A percentile compares a stretch with the other conserved stretches of the same genome.
Evolutionary conservation across 2,888 invertebrate genomes (phyloP).

Genomic region (Physocephala rufipes): DNA sequence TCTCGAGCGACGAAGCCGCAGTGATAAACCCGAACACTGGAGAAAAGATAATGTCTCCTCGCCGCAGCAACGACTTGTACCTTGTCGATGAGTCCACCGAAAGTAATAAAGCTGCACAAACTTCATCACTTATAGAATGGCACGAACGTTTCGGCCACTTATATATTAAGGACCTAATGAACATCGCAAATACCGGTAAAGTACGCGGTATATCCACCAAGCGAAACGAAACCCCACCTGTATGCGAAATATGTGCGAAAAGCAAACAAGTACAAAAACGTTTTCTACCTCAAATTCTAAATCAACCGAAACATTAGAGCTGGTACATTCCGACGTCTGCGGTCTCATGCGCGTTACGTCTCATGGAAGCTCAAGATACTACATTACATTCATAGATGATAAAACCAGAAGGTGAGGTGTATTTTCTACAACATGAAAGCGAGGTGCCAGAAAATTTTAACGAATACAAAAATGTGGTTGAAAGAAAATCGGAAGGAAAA

Average conservation of each 20-base stretch:
- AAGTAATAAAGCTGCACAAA: constrained; percentile 8
- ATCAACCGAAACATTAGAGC: constrained; percentile 17
- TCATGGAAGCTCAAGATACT: constrained; percentile 20
- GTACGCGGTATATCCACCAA: neutral
- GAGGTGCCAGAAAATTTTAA: constrained; percentile 43
- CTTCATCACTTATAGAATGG: constrained; percentile 1
- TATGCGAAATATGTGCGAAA: constrained; percentile 18
- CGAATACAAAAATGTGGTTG: constrained; percentile 45
- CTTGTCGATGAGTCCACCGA: neutral
- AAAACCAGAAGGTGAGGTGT: constrained; percentile 36
- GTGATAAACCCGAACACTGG: constrained; percentile 18
- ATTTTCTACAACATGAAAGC: constrained; percentile 36
- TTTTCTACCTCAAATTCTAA: constrained; percentile 24
- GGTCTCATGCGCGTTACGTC: constrained; percentile 20
- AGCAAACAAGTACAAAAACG: constrained; percentile 1
- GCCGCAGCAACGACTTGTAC: constrained; percentile 7
- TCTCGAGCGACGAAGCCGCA: neutral
- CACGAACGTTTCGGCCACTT: constrained; percentile 19
- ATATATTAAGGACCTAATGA: constrained; percentile 7
- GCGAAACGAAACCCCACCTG: constrained; percentile 10
- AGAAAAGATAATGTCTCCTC: constrained; percentile 12
- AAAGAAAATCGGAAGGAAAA: constrained; percentile 44
- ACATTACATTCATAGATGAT: constrained; percentile 34
- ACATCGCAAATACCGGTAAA: constrained; percentile 8
- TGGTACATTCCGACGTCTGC: constrained; percentile 21